Evolutionary conservation across 2,888 invertebrate genomes (phyloP), one percentile per base, ranked within the genome.

Genomic region (Cephalotes varians): DNA sequence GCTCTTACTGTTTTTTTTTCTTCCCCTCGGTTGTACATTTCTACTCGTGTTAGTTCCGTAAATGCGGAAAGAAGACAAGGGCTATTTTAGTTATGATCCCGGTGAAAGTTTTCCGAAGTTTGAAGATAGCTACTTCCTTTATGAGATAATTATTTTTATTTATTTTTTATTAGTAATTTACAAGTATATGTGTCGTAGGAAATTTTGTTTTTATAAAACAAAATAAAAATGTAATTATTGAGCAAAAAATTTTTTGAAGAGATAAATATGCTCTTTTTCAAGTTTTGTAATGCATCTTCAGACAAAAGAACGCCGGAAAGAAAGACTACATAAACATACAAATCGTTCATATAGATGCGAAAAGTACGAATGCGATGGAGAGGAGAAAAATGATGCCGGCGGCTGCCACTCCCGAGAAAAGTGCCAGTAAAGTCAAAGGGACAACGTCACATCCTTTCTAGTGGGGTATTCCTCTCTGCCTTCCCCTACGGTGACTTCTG

Each of bases 401-500:
- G 31, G 18, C 21, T 65, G 65, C 54, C 76, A 65, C 44, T 54
- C 56, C 18, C 31, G 77, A 67, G 67, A 56, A 84, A 83, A 83
- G 60, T 44, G 85, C 74, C 56, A 72, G 76, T 40, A 58, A 88
- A 88, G 82, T 81, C 81, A 87, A 85, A 83, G 83, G 76, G 60
- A 71, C 25, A 65, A 25, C 72, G 64, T 80, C 72, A 81, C 76
- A 60, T 74, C 77, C 77, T 81, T 85, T 83, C 77, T 74, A 67
- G 60, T 49, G 28, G 74, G 58, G 67, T 76, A 72, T 65, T 51
- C 31, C 40, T 64, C 51, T 73, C 31, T 73, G 54, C 62, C 58
- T 86, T 86, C 82, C 80, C 74, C 84, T 73, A 82, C 49, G 76
- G 73, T 60, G 85, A 86, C 82, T 88, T 90, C 83, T 83, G 84